Percentiles rank a stretch among this genome's conserved stretches.
These are phyloP conservation scores for Chouioia cunea DNA, from an alignment of 2,888 invertebrate species.

Conservation along the genomic window DNA sequence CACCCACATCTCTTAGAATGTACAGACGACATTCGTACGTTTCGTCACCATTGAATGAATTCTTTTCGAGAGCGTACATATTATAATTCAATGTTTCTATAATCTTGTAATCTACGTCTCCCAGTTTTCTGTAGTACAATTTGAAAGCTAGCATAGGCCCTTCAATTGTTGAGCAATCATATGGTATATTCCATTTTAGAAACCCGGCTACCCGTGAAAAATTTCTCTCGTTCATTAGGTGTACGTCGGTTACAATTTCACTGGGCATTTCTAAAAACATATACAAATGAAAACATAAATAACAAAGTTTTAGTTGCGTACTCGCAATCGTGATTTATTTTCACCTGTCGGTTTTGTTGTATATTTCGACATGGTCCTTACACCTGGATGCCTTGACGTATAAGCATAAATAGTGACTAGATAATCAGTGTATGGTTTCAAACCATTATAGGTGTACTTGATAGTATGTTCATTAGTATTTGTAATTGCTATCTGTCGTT, in stretches of 20 bases:
- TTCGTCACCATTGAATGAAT: slow-evolving; percentile 42
- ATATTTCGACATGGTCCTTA: neutral
- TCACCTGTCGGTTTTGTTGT: slow-evolving; percentile 40
- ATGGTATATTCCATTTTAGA: slow-evolving; percentile 51
- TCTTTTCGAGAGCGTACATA: slow-evolving; percentile 13
- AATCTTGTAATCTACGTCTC: slow-evolving; percentile 17
- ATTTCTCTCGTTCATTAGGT: slow-evolving; percentile 27
- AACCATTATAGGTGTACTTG: slow-evolving; percentile 27
- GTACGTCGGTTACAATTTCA: slow-evolving; percentile 46
- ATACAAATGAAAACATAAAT: neutral
- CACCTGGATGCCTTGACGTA: slow-evolving; percentile 45
- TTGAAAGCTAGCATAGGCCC: slow-evolving; percentile 46
- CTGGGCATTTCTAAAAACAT: slow-evolving; percentile 51
- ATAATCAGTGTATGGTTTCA: slow-evolving; percentile 52
- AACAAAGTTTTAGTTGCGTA: too few relatives aligned
- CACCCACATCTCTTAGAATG: slow-evolving; percentile 40
- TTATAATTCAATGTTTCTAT: neutral
- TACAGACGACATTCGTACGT: slow-evolving; percentile 49
- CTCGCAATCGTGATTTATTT: neutral
- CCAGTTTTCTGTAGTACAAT: slow-evolving; percentile 48
- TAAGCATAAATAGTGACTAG: slow-evolving; percentile 47
- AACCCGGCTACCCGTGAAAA: neutral
- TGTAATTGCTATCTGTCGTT: too few relatives aligned
- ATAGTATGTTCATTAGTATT: slow-evolving; percentile 5
- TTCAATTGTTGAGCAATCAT: slow-evolving; percentile 53